Conservation (phyloP, 2,797 vertebrate species). For the Delichon dasypus region DNA sequence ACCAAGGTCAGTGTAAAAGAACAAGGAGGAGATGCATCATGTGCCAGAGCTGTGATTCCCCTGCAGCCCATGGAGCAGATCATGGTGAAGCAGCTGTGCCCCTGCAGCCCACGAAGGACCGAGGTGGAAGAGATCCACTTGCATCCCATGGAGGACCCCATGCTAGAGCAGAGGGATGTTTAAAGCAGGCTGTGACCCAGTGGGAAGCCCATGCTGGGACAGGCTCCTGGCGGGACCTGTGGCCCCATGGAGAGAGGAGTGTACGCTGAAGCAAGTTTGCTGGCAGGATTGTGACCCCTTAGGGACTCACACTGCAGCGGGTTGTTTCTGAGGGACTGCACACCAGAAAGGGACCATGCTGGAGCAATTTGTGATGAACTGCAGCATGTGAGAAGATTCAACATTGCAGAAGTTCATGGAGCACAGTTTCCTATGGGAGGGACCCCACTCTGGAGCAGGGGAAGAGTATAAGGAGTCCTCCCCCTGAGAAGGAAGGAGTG, state of each 20-base stretch:
- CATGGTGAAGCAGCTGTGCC: too few species aligned
- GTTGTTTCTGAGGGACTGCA: not conserved
- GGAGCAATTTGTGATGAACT: not conserved
- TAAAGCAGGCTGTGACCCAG: not conserved
- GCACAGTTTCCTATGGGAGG: not conserved
- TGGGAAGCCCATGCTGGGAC: not conserved
- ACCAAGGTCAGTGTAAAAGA: not conserved
- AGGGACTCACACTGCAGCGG: not conserved
- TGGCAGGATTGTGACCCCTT: not conserved
- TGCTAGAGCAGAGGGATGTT: not conserved
- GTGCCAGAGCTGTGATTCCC: not conserved
- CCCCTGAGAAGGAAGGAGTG: not conserved
- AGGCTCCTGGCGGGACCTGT: not conserved
- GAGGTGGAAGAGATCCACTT: not conserved
- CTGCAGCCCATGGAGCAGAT: not conserved
- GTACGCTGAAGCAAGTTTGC: not conserved
- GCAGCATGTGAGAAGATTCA: not conserved
- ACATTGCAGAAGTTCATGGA: not conserved
- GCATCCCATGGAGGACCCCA: not conserved
- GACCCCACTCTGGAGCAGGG: not conserved
- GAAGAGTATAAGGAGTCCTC: not conserved
- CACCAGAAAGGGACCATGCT: rapidly evolving
- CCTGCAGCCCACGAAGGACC: not conserved
- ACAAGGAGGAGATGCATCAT: not conserved
- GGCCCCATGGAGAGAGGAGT: not conserved